A percentile compares a stretch with the other conserved stretches of the same genome.
Conservation (phyloP, 2,888 invertebrate genomes). For the Agapostemon virescens region DNA sequence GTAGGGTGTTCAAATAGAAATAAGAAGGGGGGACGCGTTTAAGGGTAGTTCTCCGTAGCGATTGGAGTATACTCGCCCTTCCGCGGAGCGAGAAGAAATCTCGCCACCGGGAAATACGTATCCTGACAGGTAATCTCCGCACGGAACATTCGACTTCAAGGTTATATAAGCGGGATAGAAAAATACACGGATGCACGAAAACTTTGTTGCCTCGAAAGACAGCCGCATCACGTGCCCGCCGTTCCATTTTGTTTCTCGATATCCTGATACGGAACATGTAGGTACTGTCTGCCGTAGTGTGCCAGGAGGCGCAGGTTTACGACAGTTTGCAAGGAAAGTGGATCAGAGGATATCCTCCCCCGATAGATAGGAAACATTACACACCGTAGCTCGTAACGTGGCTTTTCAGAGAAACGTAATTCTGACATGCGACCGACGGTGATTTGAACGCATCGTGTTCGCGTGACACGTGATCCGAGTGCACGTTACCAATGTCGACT, state of each 20-base stretch:
- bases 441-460: neutral
- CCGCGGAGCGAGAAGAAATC: slow-evolving; percentile 45
- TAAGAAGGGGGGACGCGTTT: slow-evolving; percentile 40
- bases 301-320: slow-evolving; percentile 46
- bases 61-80: slow-evolving; percentile 44
- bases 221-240: neutral
- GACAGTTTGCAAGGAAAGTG: slow-evolving; percentile 58
- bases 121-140: slow-evolving; percentile 66
- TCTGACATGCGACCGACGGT: neutral
- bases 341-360: slow-evolving; percentile 47
- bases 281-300: slow-evolving; percentile 18
- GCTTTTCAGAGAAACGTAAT: slow-evolving; percentile 4
- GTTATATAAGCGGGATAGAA: slow-evolving; percentile 57
- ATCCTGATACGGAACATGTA: slow-evolving; percentile 53
- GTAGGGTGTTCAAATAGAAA: slow-evolving; percentile 16
- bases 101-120: slow-evolving; percentile 53
- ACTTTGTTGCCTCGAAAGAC: slow-evolving; percentile 52
- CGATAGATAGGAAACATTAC: slow-evolving; percentile 27
- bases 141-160: slow-evolving; percentile 55
- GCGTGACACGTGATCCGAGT: neutral
- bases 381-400: neutral
- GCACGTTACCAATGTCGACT: neutral
- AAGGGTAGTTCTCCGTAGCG: slow-evolving; percentile 30
- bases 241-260: slow-evolving; percentile 48
- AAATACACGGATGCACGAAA: slow-evolving; percentile 49